These are phyloP conservation scores for Trachelus stipa DNA, from an alignment of 2,888 invertebrate genomes.

Conservation along the genomic window DNA sequence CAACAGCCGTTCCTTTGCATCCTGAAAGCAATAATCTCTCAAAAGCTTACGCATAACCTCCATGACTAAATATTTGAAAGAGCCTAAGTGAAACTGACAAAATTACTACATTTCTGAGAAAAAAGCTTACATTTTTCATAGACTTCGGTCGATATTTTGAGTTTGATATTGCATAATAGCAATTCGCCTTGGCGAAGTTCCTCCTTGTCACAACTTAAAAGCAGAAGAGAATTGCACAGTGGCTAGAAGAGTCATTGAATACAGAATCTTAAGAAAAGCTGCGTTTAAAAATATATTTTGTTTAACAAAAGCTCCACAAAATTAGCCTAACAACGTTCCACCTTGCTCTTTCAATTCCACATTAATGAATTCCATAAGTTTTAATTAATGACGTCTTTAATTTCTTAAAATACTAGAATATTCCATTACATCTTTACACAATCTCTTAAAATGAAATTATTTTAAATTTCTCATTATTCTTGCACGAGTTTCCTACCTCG, in stretches of 20 bases:
- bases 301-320: neutral
- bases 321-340: neutral
- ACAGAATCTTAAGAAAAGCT: neutral
- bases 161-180: constrained; percentile 4
- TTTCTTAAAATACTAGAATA: neutral
- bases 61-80: neutral
- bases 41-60: neutral
- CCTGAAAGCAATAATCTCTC: constrained; percentile 26
- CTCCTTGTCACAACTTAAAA: neutral
- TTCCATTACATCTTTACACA: neutral
- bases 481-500: neutral
- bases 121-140: constrained; percentile 1
- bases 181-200: neutral
- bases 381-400: neutral
- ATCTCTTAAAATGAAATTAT: neutral
- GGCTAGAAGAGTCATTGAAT: neutral
- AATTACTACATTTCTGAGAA: neutral
- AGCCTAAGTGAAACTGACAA: neutral
- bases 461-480: neutral
- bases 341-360: neutral
- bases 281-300: neutral
- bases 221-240: neutral
- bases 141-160: neutral
- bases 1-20: constrained; percentile 34
- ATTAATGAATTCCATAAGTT: neutral